Evolutionary conservation across 2,888 invertebrate genomes (phyloP), one percentile per base, ranked within the genome.

Genomic region (Thymelicus lineola): DNA sequence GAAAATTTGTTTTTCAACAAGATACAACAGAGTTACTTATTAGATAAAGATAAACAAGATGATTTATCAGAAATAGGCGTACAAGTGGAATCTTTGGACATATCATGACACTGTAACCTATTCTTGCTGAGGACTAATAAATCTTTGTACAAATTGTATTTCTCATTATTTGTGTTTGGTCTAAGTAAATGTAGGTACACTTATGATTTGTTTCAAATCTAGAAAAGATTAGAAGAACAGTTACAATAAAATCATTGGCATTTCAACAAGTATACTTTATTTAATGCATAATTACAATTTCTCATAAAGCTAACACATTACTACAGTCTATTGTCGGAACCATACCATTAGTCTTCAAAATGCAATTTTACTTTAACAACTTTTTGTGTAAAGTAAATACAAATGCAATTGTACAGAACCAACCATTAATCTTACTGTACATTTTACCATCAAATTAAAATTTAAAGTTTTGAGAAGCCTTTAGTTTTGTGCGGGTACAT

Each of bases 401-500:
- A 89, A 90, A 89, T 89, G 87, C 89, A 84, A 82, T 81, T 80
- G 75, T 78, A 84, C 76, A 81, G 79, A 85, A 85, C 82, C 82
- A 81, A 82, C 82, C 77, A 78, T 80, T 76, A 77, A 82, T 79
- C 79, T 80, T 80, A 81, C 81, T 80, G 81, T 83, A 82, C 78
- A 81, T 79, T 79, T 66, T 66, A 71, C 61, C 60, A 62, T 60
- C 70, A 70, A 70, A 81, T 79, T 78, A 79, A 73, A 74, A 46
- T 67, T 74, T 57, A 67, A 63, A 46, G 55, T 45, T 53, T 50
- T 55, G 38, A 63, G 28, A 42, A 45, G 48, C 50, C 48, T 62
- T 86, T 88, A 92, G 78, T 90, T 87, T 77, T 94, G 94, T 73
- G 95, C 91, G 36, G 97, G 97, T 72, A 97, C 94, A 85, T 96